Evolutionary conservation across 2,797 vertebrate species (phyloP).

Genomic region (Falco concolor): DNA sequence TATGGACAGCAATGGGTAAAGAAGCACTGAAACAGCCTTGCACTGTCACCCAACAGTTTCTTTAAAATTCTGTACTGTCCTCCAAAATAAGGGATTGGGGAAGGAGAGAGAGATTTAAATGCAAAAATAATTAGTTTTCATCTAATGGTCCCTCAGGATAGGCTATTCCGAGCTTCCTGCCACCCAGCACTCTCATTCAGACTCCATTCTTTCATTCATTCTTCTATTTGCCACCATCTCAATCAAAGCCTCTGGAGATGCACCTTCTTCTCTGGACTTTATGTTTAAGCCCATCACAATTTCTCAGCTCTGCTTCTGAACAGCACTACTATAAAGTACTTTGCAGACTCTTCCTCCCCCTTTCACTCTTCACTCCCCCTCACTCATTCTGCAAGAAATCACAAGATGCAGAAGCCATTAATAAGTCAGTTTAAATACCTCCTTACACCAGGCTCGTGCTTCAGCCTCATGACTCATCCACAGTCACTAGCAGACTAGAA

Average conservation of each 20-base stretch:
- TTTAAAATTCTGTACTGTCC: background rate
- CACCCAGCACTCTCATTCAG: background rate
- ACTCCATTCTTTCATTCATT: background rate
- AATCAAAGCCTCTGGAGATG: background rate
- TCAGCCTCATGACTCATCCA: background rate
- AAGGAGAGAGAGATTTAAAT: background rate
- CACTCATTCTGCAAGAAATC: background rate
- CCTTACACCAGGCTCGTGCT: background rate
- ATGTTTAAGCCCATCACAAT: background rate
- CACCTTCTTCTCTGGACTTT: background rate
- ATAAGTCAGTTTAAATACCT: background rate
- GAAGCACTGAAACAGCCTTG: background rate
- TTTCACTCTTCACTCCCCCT: background rate
- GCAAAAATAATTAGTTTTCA: background rate
- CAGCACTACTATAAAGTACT: background rate
- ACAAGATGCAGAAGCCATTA: background rate
- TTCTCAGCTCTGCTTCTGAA: background rate
- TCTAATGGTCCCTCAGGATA: background rate
- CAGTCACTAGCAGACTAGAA: background rate
- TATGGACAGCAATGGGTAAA: conserved; percentile 81
- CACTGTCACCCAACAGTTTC: background rate
- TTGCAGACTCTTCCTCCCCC: background rate
- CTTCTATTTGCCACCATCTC: background rate
- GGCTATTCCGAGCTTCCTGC: background rate
- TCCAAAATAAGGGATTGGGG: background rate